Conservation (phyloP, 2,888 invertebrate genomes). For the Epistrophe grossulariae region DNA sequence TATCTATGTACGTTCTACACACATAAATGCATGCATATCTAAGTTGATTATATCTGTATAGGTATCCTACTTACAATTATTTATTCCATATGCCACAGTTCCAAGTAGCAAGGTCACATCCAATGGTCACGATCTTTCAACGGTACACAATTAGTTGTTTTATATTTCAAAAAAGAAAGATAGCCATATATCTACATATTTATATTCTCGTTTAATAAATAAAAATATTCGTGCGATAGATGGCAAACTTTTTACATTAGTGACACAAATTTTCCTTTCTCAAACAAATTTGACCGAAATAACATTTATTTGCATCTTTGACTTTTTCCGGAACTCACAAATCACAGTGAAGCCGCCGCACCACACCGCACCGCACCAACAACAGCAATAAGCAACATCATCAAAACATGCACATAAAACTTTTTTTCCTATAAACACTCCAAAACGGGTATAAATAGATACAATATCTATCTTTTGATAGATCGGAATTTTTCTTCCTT, state of each 20-base stretch:
- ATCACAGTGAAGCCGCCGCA: constrained; percentile 12
- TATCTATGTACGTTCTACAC: no score
- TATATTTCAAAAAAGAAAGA: not conserved
- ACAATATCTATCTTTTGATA: constrained; percentile 58
- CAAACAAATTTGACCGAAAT: constrained; percentile 24
- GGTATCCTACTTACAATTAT: not conserved
- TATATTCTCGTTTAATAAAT: not conserved
- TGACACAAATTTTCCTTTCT: constrained; percentile 2
- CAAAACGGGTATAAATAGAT: constrained; percentile 63
- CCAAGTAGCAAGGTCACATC: not conserved
- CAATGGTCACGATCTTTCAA: not conserved
- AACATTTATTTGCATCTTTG: constrained; percentile 31
- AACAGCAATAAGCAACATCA: not conserved
- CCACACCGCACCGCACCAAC: no score
- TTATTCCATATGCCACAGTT: not conserved
- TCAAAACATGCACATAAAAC: constrained; percentile 14
- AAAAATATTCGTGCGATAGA: not conserved
- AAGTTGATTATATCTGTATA: not conserved
- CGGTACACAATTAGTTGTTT: not conserved
- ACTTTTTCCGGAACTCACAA: constrained; percentile 50
- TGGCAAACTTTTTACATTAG: not conserved
- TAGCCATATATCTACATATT: not conserved
- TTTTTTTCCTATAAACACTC: constrained; percentile 20
- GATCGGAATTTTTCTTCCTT: constrained; percentile 45
- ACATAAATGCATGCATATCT: no score